Base-by-base conservation (phyloP, 1,140 invertebrate genomes). In the Orchesella cincta region DNA sequence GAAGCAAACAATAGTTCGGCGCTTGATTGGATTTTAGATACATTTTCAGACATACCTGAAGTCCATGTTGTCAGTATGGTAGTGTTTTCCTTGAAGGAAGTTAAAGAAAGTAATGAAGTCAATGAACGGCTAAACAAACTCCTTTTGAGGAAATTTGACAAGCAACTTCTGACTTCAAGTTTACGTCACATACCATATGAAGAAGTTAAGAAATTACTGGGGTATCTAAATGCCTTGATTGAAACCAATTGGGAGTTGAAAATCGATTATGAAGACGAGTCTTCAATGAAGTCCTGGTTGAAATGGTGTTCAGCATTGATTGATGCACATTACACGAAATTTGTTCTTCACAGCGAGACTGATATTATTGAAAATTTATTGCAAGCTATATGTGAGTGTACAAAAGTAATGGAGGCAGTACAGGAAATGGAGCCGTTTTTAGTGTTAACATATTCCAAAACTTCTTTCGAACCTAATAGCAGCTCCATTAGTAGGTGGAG, bases 21-120 rank as follows among this genome's bases (percentile, higher is more conserved):
- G 5, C 8, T 82, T 14, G 75, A 77, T 36, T 82, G 81, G 81
- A 51, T 78, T 5, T 31, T 80, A 14, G 64, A 78, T 20, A 80
- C 77, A 39, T 80, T 82, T 31, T 46, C 51, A 29, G 79, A 82
- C 23, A 80, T 82, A 35, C 81, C 81, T 0, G 81, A 82, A 51
- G 28, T n/a, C 12, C 67, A 73, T 35, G 34, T 82, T 16, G 73
- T 80, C 0, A 46, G 39, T 3, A 79, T 80, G 16, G 16, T 79
- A 0, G 20, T 46, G 1, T 75, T 36, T 34, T 64, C 76, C 26
- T 64, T 76, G 1, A 34, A 64, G 8, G 23, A 70, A n/a, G 33
- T 33, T 36, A 28, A 16, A 33, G 20, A 67, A 62, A 33, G 23
- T 36, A 31, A 54, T 1, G 20, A 12, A 16, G 12, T 33, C 23